phyloP scores from a whole-genome alignment of 1,140 invertebrate species.

The Drosophila albomicans region DNA sequence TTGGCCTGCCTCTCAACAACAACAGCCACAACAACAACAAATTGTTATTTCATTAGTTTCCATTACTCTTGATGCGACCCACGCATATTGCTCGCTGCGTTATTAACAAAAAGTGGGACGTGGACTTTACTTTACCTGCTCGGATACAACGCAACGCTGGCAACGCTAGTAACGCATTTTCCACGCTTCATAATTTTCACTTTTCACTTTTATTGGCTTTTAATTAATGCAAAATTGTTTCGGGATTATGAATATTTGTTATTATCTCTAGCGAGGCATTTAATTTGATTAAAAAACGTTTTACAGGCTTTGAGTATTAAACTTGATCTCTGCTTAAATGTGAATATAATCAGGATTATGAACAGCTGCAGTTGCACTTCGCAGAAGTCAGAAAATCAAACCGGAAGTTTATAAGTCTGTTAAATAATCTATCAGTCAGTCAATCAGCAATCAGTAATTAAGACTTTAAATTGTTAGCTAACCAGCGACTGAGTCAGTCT shows the following conservation, averaged over 20 bases:
- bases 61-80: slow-evolving; percentile 63
- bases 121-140: slow-evolving; percentile 44
- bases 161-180: background rate
- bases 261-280: slow-evolving; percentile 64
- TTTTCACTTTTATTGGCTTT: slow-evolving; percentile 75
- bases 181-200: slow-evolving; percentile 56
- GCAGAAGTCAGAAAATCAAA: too few relatives aligned
- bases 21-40: slow-evolving; percentile 44
- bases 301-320: slow-evolving; percentile 33
- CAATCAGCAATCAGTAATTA: background rate
- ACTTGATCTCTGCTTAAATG: slow-evolving; percentile 7
- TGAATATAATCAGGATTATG: background rate
- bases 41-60: slow-evolving; percentile 79
- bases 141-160: slow-evolving; percentile 18
- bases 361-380: background rate
- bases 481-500: background rate
- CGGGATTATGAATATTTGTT: slow-evolving; percentile 70
- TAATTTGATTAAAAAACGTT: slow-evolving; percentile 79
- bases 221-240: slow-evolving; percentile 78
- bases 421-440: background rate
- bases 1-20: slow-evolving; percentile 17
- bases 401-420: background rate
- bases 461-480: background rate
- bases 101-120: slow-evolving; percentile 57
- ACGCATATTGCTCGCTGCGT: slow-evolving; percentile 38